phyloP scores from a whole-genome alignment of 2,113 vertebrate genomes.

The Myrmecophaga tridactyla region DNA sequence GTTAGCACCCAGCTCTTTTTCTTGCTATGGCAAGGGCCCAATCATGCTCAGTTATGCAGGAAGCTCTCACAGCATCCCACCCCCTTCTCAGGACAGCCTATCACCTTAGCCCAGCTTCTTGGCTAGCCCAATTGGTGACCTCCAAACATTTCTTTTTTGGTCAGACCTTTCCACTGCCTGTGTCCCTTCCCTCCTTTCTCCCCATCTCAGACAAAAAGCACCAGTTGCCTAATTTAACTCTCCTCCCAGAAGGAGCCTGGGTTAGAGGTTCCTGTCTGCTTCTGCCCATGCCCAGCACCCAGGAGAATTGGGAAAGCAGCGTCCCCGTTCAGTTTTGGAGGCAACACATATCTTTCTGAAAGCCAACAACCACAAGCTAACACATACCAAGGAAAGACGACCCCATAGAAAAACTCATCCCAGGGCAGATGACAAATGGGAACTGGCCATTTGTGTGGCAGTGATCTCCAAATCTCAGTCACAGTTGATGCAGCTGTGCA shows the following conservation, averaged over 20 bases:
- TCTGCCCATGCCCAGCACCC: neutral
- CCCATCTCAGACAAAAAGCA: neutral
- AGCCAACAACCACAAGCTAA: neutral
- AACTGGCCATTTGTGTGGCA: neutral
- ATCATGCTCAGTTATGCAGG: neutral
- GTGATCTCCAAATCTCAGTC: constrained; percentile 7
- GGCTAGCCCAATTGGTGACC: too few relatives aligned
- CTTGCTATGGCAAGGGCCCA: neutral
- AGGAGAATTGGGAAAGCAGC: neutral
- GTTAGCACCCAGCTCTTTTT: neutral
- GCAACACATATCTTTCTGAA: neutral
- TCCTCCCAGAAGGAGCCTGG: neutral
- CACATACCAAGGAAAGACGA: neutral
- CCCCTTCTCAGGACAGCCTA: neutral
- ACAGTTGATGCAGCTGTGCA: neutral
- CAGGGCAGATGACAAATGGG: neutral
- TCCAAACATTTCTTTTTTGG: neutral
- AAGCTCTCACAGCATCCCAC: neutral
- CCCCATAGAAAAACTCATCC: neutral
- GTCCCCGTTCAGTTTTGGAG: neutral
- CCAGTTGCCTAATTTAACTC: neutral
- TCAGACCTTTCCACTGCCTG: neutral
- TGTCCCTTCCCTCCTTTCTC: too few relatives aligned
- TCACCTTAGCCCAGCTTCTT: neutral
- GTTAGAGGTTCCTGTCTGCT: neutral